phyloP scores from a whole-genome alignment of 2,888 invertebrate genomes.

The Calephelis perditalis region DNA sequence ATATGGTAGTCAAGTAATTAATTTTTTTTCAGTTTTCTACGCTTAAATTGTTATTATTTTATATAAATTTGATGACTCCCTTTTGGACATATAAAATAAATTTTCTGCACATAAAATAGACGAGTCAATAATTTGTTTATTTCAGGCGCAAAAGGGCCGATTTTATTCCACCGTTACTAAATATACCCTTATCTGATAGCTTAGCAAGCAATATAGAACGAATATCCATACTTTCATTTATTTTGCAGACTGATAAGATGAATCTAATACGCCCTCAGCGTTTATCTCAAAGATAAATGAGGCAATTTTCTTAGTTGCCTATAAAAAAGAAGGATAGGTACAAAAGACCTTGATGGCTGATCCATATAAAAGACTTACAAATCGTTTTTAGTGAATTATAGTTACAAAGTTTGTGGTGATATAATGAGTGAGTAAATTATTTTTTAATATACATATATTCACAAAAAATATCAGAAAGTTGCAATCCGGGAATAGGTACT shows the following conservation, averaged over 20 bases:
- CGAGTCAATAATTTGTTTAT: too few relatives aligned
- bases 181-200: constrained; percentile 12
- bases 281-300: constrained; percentile 78
- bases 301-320: constrained; percentile 78
- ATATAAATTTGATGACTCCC: too few relatives aligned
- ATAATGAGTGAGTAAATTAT: too few relatives aligned
- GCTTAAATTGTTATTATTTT: too few relatives aligned
- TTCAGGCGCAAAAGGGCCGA: neutral
- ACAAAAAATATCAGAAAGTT: too few relatives aligned
- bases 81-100: too few relatives aligned
- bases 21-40: too few relatives aligned
- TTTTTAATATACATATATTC: too few relatives aligned
- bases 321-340: constrained; percentile 71
- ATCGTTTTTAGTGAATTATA: neutral
- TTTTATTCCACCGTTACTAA: neutral
- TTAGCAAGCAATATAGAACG: constrained; percentile 23
- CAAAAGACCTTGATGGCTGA: constrained; percentile 49
- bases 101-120: too few relatives aligned
- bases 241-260: constrained; percentile 69
- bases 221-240: constrained; percentile 65
- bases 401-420: too few relatives aligned
- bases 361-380: constrained; percentile 19
- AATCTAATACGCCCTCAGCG: constrained; percentile 73
- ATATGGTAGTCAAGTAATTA: too few relatives aligned
- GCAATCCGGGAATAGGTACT: too few relatives aligned